Base-by-base conservation (phyloP, 2,888 invertebrate species). In the Oscheius sp. region DNA sequence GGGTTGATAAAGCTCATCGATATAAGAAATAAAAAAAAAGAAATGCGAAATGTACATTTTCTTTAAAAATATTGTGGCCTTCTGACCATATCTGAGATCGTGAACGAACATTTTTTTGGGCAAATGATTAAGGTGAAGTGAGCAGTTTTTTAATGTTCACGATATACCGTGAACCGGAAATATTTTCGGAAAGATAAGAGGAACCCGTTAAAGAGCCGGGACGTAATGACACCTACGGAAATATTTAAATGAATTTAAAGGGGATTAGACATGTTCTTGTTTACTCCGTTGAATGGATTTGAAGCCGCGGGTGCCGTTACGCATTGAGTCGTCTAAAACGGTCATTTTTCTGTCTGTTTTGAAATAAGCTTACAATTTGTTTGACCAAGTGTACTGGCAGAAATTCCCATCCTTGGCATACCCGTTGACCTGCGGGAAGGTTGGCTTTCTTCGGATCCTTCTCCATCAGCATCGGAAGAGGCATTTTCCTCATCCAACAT, bases 381-480 rank as follows among this genome's bases (percentile, higher is more conserved):
- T 41, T 80, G 78, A 25, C 69, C 70, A 12, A 80, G 49, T 5
- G 77, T 69, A 46, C 77, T 78, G 35, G 80, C 82, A 21, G 82
- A 81, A 23, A 83, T 72, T 12, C 83, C 83, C 81, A 81, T 81
- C 43, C 77, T 49, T 16, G 81, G 81, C 43, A 81, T 77, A 52
- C 66, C 66, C 52, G 52, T 66, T 1, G 73, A 52, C 46, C 78
- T 76, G 25, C 81, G 66, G 9, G 74, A 61, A 16, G 80, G 77
- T 25, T 59, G 76, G 12, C 80, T 77, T 35, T 74, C 76, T 49
- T 79, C 80, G 3, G 79, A 80, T 25, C 76, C 76, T 73, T 80
- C 83, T 25, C 76, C 79, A 66, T 81, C 81, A 16, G 80, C 81
- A 69, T 80, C 80, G 7, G 80, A 80, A 45, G 80, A 80, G 16